Percentiles rank a stretch among this genome's conserved stretches.
phyloP scores from a whole-genome alignment of 1,140 invertebrate genomes.

The Panagrolaimus sp. region DNA sequence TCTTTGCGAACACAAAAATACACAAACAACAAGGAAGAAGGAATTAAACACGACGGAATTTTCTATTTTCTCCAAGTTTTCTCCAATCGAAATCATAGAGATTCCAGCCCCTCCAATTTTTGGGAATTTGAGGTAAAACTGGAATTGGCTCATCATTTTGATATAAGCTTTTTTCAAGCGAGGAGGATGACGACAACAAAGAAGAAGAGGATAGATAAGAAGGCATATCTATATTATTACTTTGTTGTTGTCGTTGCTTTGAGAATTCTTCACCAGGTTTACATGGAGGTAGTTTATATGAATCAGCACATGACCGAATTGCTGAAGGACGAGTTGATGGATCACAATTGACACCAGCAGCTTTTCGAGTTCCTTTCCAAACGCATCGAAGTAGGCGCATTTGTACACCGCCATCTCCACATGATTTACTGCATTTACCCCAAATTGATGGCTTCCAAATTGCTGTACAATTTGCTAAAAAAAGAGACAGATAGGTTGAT shows the following conservation, averaged over 20 bases:
- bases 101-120: slow-evolving; percentile 36
- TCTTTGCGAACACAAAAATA: neutral
- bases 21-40: neutral
- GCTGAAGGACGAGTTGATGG: slow-evolving; percentile 28
- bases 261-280: slow-evolving; percentile 10
- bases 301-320: slow-evolving; percentile 31
- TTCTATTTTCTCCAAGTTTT: neutral
- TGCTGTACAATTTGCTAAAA: slow-evolving; percentile 41
- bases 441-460: slow-evolving; percentile 40
- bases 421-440: slow-evolving; percentile 26
- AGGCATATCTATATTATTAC: slow-evolving; percentile 21
- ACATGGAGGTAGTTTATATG: slow-evolving; percentile 21
- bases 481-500: neutral
- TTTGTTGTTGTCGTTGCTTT: slow-evolving; percentile 18
- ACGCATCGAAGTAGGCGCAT: slow-evolving; percentile 45
- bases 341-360: slow-evolving; percentile 40
- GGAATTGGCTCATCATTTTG: neutral
- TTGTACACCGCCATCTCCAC: slow-evolving; percentile 11
- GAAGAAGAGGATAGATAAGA: neutral
- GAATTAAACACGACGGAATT: neutral
- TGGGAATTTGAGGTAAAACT: neutral
- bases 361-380: slow-evolving; percentile 40
- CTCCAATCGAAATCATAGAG: slow-evolving; percentile 17
- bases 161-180: slow-evolving; percentile 4
- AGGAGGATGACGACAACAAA: neutral